These are phyloP conservation scores for Macrocentrus cingulum DNA, from an alignment of 1,140 invertebrate genomes.

Conservation along the genomic window DNA sequence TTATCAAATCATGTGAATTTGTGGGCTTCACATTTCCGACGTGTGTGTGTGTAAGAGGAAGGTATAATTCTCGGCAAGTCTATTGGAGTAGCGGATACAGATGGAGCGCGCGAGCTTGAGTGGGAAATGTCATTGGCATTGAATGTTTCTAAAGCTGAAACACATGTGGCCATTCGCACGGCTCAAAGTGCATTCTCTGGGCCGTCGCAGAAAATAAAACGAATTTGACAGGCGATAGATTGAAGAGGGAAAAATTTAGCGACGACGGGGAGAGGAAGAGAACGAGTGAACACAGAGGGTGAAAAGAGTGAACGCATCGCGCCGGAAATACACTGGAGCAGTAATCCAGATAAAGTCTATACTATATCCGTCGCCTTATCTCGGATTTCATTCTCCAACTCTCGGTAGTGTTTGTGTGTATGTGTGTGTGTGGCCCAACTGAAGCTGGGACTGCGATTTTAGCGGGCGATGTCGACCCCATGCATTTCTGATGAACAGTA, in stretches of 20 bases:
- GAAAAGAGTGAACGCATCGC: conserved; percentile 32
- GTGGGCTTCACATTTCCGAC: too few species aligned
- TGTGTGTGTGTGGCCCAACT: not conserved
- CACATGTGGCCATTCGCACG: conserved; percentile 48
- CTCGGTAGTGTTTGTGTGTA: too few species aligned
- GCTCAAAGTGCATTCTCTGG: conserved; percentile 33
- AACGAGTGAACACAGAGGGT: conserved; percentile 8
- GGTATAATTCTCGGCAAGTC: too few species aligned
- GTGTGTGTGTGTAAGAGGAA: too few species aligned
- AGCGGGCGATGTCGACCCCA: conserved; percentile 39
- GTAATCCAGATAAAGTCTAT: conserved; percentile 43
- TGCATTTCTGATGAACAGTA: conserved; percentile 57
- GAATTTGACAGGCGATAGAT: not conserved
- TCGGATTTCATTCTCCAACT: conserved; percentile 45
- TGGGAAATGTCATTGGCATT: conserved; percentile 34
- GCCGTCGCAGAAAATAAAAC: conserved; percentile 19
- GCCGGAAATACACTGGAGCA: conserved; percentile 39
- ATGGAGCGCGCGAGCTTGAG: not conserved
- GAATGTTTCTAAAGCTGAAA: conserved; percentile 33
- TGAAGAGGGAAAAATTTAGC: conserved; percentile 8
- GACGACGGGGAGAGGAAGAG: conserved; percentile 6
- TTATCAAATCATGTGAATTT: too few species aligned
- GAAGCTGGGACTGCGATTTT: conserved; percentile 32
- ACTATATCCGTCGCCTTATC: conserved; percentile 43
- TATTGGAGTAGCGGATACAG: not conserved